Evolutionary conservation across 2,113 vertebrate genomes (phyloP), one percentile per base, ranked within the genome.

Genomic region (Burhinus bistriatus): DNA sequence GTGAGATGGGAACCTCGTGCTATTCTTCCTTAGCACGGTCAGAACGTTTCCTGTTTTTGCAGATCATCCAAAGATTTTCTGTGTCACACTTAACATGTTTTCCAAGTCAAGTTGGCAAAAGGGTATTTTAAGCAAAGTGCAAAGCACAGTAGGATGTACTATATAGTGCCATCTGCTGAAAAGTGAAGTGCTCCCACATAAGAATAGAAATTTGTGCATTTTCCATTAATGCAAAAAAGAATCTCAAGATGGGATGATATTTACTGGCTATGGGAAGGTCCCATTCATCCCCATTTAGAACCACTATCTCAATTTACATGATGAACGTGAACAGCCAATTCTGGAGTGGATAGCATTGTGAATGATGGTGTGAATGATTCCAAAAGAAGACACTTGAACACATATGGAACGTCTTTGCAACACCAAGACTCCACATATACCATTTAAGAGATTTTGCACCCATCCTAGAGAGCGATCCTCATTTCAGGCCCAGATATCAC

Each of bases 141-240:
- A 96, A 97, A 96, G 90, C 90, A 90, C 90, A 96, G 93, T 96
- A 96, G 84, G 93, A 94, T 93, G 97, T 93, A 96, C 85, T 86
- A 42, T 88, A 95, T 86, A 97, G 92, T 96, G 93, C 95, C 95
- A 97, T 97, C 97, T 97, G 95, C 92, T 92, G 96, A 96, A 96
- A 94, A 97, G 57, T 93, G 54, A 94, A 97, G 75, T 76, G 83
- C 71, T 93, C 94, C 96, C 87, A 94, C 87, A 93, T 95, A 90
- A 93, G 92, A 97, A 95, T 90, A 96, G 85, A 91, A 90, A 58
- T 85, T 84, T 30, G 89, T 93, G 54, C 92, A 83, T 94, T 97
- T 96, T 91, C 73, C 62, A 91, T 93, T 93, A 93, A 90, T 88
- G 84, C 26, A 73, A 52, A 85, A 87, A 95, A 83, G 42, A 77